Evolutionary conservation across 2,888 invertebrate genomes (phyloP), one percentile per base, ranked within the genome.

Genomic region (Anaspis maculata): DNA sequence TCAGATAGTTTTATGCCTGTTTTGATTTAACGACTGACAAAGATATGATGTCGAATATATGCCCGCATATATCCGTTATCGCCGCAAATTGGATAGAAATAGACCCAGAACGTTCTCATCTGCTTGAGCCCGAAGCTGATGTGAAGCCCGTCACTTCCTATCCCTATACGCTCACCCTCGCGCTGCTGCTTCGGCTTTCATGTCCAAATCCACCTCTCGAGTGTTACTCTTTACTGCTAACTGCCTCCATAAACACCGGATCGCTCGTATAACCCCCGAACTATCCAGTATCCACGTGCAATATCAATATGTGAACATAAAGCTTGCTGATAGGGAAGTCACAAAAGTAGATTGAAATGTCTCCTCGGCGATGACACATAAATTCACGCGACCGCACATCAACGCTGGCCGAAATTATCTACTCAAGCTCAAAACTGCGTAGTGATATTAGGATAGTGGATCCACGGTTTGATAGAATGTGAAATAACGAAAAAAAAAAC

Each of bases 1-100:
- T 59, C 59, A 56, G 54, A 59, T 61, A 59, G 55, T 59, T 59
- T 58, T 56, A 58, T 55, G 57, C 54, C 53, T 53, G 52, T 57
- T 59, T 54, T 59, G 57, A 58, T 59, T 60, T 59, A 57, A 57
- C 53, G 53, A 51, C 46, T 39, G 37, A 38, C 39, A 36, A 46
- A 43, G 48, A 52, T 47, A 48, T 34, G 45, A 48, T 43, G 46
- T 38, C 38, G 43, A 46, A 50, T 49, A n/a, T n/a, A 46, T 46
- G 48, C 52, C 53, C 51, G 51, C 50, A 52, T 54, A n/a, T n/a
- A 43, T 34, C 31, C 37, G 43, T 51, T 52, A 51, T 54, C 53
- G 39, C 30, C 33, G 39, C 42, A 49, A 49, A 56, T 56, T 52
- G 44, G 47, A 49, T 35, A 45, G 44, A 45, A 49, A 47, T 43